These are phyloP conservation scores for Lutra lutra DNA, from an alignment of 2,797 vertebrate genomes.

Conservation along the genomic window DNA sequence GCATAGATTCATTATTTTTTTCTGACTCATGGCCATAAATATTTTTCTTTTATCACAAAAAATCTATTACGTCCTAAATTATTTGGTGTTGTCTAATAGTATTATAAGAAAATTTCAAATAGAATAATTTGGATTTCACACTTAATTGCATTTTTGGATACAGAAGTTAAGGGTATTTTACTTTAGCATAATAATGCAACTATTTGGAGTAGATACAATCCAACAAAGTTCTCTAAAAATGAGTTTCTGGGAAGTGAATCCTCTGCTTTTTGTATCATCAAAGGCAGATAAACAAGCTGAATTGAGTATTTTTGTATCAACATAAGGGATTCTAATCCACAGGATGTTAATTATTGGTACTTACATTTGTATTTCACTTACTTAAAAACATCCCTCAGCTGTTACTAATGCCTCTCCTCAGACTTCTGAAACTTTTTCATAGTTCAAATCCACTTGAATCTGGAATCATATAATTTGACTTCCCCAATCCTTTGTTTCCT, in stretches of 20 bases:
- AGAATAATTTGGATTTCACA: slow-evolving; percentile 8
- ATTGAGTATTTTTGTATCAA: slow-evolving; percentile 41
- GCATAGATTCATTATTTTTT: slow-evolving; percentile 15
- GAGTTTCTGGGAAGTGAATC: not conserved
- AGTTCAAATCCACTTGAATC: not conserved
- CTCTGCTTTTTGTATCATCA: not conserved
- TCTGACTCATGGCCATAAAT: slow-evolving; percentile 39
- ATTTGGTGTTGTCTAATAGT: not conserved
- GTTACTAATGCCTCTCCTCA: not conserved
- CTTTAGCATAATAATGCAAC: not conserved
- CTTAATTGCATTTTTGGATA: slow-evolving; percentile 16
- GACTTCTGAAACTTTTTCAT: not conserved
- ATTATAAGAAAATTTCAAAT: slow-evolving; percentile 4
- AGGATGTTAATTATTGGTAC: not conserved
- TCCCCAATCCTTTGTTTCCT: not conserved
- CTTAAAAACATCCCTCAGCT: slow-evolving; percentile 16
- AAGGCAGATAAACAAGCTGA: not conserved
- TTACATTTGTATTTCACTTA: slow-evolving; percentile 31
- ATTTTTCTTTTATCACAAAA: slow-evolving; percentile 4
- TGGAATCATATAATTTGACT: slow-evolving; percentile 18
- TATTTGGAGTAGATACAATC: slow-evolving; percentile 8
- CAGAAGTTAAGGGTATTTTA: slow-evolving; percentile 43
- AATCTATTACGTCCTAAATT: slow-evolving; percentile 36
- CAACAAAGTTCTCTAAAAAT: not conserved
- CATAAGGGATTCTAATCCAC: not conserved